Evolutionary conservation across 1,140 invertebrate species (phyloP).

Genomic region (Palaemon carinicauda): DNA sequence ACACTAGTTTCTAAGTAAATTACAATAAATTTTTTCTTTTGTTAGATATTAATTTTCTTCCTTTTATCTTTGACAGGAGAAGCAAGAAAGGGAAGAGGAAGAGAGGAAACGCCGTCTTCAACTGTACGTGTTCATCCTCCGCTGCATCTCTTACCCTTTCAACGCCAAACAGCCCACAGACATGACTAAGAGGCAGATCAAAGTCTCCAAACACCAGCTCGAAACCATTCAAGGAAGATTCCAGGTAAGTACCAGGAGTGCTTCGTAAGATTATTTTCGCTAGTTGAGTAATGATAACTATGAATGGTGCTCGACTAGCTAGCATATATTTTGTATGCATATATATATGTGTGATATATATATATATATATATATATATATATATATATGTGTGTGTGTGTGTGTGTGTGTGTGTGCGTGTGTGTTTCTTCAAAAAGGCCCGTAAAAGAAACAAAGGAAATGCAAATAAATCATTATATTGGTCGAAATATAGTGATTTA

Average conservation of each 20-base stretch:
- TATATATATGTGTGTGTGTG: conserved; percentile 13
- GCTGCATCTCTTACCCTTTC: conserved; percentile 98
- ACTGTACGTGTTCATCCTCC: conserved; percentile 97
- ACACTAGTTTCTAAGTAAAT: too few relatives aligned
- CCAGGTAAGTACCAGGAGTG: conserved; percentile 39
- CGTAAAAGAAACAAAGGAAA: too few relatives aligned
- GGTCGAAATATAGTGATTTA: too few relatives aligned
- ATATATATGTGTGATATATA: not conserved
- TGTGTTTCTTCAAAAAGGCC: not conserved
- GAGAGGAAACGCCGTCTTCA: conserved; percentile 92
- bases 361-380: conserved; percentile 33
- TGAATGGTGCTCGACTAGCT: too few relatives aligned
- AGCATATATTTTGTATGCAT: not conserved
- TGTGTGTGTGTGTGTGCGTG: not conserved
- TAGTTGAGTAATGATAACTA: not conserved
- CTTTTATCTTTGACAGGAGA: conserved; percentile 70
- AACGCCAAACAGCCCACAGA: conserved; percentile 99
- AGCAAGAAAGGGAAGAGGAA: conserved; percentile 89
- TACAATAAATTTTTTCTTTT: too few relatives aligned
- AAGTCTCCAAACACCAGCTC: conserved; percentile 95
- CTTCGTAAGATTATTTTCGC: not conserved
- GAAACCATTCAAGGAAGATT: conserved; percentile 76
- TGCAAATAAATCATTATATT: too few relatives aligned
- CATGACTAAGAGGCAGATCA: conserved; percentile 90
- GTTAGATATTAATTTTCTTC: not conserved